A percentile compares a stretch with the other conserved stretches of the same genome.
These are phyloP conservation scores for Litocranius walleri DNA, from an alignment of 2,113 vertebrate genomes.

Conservation along the genomic window DNA sequence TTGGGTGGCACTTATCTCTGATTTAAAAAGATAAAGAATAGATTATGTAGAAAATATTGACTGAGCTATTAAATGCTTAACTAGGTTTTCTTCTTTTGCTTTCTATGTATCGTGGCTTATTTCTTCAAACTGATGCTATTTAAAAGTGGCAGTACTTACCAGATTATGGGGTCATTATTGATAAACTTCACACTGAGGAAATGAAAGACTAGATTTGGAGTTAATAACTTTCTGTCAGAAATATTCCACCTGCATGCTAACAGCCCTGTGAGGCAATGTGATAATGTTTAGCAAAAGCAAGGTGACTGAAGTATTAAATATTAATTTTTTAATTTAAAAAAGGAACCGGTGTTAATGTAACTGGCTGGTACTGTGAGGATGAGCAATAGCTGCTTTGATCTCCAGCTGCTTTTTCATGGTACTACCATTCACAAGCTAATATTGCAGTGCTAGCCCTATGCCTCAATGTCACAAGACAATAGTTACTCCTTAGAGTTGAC, in stretches of 20 bases:
- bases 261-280: background rate
- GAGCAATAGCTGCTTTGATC: background rate
- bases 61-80: background rate
- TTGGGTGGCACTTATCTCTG: background rate
- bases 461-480: background rate
- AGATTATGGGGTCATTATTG: background rate
- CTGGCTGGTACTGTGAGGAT: background rate
- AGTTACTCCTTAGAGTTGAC: background rate
- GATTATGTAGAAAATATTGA: constrained; percentile 22
- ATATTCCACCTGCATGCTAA: background rate
- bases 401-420: background rate
- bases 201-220: constrained; percentile 26
- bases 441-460: background rate
- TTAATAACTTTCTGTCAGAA: background rate
- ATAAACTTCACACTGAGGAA: background rate
- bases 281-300: background rate
- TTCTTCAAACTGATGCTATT: background rate
- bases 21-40: constrained; percentile 36
- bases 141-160: background rate
- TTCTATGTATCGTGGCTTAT: background rate
- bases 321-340: constrained; percentile 54
- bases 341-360: background rate
- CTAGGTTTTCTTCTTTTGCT: background rate
- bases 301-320: constrained; percentile 24
- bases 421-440: background rate